Conservation (phyloP, 2,888 invertebrate species). For the Cataglyphis livida region DNA sequence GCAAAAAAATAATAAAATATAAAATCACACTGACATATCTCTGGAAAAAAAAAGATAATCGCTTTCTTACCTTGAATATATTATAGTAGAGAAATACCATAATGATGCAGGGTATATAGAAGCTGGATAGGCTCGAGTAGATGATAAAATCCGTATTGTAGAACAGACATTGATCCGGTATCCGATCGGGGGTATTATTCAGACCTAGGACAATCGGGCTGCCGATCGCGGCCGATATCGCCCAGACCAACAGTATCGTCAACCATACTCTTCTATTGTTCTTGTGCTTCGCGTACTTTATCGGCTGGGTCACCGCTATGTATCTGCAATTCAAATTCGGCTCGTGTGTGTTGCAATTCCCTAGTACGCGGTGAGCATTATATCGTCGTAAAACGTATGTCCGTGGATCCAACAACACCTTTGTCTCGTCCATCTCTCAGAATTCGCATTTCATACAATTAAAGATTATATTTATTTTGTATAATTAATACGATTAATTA, state of each 20-base stretch:
- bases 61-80: conserved; percentile 95
- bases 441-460: conserved; percentile 4
- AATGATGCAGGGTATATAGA: conserved; percentile 99
- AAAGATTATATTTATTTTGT: not conserved
- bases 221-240: conserved; percentile 97
- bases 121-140: conserved; percentile 98
- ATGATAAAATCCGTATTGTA: conserved; percentile 99
- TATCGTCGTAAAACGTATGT: conserved; percentile 44
- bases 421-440: conserved; percentile 1
- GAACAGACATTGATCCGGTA: conserved; percentile 95
- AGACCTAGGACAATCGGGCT: conserved; percentile 98
- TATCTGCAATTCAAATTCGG: conserved; percentile 90
- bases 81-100: conserved; percentile 99
- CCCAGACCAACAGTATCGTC: conserved; percentile 98
- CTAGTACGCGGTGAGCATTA: conserved; percentile 25
- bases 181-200: conserved; percentile 95
- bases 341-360: conserved; percentile 58
- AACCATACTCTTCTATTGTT: conserved; percentile 97
- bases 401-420: not conserved
- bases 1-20: not conserved
- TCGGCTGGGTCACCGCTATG: conserved; percentile 99
- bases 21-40: not conserved
- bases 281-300: conserved; percentile 99
- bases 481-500: not conserved
- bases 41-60: not conserved